phyloP scores from a whole-genome alignment of 2,113 vertebrate genomes.

The Spea bombifrons region DNA sequence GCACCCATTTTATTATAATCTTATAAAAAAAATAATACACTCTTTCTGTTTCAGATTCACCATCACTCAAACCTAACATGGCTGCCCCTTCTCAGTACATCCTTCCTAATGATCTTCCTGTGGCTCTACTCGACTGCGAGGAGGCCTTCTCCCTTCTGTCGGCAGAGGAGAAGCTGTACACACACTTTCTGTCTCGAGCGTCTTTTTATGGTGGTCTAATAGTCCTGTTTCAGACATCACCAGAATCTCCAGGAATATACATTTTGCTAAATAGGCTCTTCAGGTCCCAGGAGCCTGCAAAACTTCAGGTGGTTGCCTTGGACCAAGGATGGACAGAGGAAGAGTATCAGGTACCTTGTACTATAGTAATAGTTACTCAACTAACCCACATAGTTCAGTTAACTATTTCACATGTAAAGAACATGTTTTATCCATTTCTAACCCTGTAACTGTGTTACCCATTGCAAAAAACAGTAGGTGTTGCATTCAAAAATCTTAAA shows the following conservation, averaged over 20 bases:
- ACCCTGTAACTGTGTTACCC: no score
- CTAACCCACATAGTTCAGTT: no score
- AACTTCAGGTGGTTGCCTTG: conserved; percentile 69
- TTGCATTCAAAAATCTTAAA: no score
- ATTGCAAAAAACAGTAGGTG: no score
- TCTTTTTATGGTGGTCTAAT: conserved; percentile 85
- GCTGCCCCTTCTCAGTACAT: conserved; percentile 82
- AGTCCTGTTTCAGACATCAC: conserved; percentile 85
- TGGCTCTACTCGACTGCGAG: conserved; percentile 76
- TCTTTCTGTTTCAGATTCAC: conserved; percentile 15
- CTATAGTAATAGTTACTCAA: neutral
- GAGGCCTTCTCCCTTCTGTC: conserved; percentile 83
- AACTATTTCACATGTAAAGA: no score
- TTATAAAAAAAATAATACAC: no score
- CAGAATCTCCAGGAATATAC: conserved; percentile 81
- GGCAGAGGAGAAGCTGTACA: conserved; percentile 76
- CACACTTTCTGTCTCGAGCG: conserved; percentile 80
- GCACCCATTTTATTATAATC: no score
- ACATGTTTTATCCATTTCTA: no score
- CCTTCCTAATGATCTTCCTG: conserved; percentile 82
- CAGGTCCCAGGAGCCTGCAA: conserved; percentile 69
- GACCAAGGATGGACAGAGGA: conserved; percentile 73
- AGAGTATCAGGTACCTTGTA: conserved; percentile 76
- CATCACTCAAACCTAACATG: neutral
- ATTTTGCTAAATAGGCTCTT: conserved; percentile 80